A percentile compares a stretch with the other conserved stretches of the same genome.
These are phyloP conservation scores for Pyrrhura leucotis DNA, from an alignment of 2,797 vertebrate species.

Conservation along the genomic window DNA sequence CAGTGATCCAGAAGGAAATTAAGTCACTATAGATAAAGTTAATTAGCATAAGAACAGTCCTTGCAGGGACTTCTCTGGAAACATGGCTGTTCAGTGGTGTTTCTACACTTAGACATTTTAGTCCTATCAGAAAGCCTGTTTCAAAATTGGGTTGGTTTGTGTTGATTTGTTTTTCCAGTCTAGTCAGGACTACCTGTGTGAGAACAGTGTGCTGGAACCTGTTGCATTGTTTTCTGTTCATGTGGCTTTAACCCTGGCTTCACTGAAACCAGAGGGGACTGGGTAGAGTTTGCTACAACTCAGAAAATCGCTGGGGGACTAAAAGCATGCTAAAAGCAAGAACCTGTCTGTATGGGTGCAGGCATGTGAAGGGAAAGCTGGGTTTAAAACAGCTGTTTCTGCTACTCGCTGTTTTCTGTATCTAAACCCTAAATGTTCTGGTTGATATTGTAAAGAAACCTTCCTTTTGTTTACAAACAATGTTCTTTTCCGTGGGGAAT, in stretches of 20 bases:
- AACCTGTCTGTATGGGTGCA: background rate
- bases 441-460: background rate
- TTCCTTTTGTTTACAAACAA: background rate
- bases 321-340: background rate
- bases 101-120: background rate
- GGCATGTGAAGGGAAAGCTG: background rate
- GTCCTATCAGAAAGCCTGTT: background rate
- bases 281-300: background rate
- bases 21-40: background rate
- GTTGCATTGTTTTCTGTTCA: background rate
- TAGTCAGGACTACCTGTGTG: background rate
- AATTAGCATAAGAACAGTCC: background rate
- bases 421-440: background rate
- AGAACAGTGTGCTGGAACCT: background rate
- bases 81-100: background rate
- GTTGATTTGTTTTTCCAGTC: background rate
- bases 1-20: background rate
- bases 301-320: background rate
- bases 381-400: background rate
- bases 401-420: background rate
- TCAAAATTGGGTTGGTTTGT: background rate
- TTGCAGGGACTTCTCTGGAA: background rate
- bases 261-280: background rate
- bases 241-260: background rate
- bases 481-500: background rate